phyloP scores from a whole-genome alignment of 2,797 vertebrate genomes.

The Enteromius viviparus region DNA sequence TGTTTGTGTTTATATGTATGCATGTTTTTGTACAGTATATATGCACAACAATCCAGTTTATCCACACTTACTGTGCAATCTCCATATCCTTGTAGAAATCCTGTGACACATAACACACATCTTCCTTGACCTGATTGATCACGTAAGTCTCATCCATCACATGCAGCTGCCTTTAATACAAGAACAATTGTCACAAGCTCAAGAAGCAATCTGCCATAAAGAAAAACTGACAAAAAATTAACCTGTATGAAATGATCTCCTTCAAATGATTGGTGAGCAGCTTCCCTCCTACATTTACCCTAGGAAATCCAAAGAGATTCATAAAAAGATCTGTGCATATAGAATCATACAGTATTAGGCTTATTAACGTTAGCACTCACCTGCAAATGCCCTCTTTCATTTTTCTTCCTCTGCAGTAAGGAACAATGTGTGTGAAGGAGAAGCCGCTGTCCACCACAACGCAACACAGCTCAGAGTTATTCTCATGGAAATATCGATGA shows the following conservation, averaged over 20 bases:
- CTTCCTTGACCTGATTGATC: constrained; percentile 98
- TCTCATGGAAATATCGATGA: constrained; percentile 89
- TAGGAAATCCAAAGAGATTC: constrained; percentile 58
- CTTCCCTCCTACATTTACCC: constrained; percentile 97
- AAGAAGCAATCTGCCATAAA: neutral
- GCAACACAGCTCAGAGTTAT: constrained; percentile 89
- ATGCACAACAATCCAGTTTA: neutral
- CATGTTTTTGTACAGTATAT: neutral
- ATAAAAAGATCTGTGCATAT: neutral
- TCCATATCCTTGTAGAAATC: constrained; percentile 97
- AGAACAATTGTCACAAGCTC: neutral
- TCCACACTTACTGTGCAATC: constrained; percentile 85
- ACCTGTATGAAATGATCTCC: constrained; percentile 99
- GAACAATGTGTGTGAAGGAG: constrained; percentile 95
- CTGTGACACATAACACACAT: constrained; percentile 96
- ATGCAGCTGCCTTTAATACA: constrained; percentile 85
- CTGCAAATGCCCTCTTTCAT: constrained; percentile 95
- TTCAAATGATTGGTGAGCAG: constrained; percentile 97
- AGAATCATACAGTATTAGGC: neutral
- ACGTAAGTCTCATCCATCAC: constrained; percentile 99
- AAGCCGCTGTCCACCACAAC: constrained; percentile 95
- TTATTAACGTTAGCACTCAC: constrained; percentile 66
- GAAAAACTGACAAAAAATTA: no score
- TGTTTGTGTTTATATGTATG: neutral
- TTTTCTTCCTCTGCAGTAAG: constrained; percentile 93